A percentile compares a stretch with the other conserved stretches of the same genome.
These are phyloP conservation scores for Hylaeus anthracinus DNA, from an alignment of 1,140 invertebrate species.

Conservation along the genomic window DNA sequence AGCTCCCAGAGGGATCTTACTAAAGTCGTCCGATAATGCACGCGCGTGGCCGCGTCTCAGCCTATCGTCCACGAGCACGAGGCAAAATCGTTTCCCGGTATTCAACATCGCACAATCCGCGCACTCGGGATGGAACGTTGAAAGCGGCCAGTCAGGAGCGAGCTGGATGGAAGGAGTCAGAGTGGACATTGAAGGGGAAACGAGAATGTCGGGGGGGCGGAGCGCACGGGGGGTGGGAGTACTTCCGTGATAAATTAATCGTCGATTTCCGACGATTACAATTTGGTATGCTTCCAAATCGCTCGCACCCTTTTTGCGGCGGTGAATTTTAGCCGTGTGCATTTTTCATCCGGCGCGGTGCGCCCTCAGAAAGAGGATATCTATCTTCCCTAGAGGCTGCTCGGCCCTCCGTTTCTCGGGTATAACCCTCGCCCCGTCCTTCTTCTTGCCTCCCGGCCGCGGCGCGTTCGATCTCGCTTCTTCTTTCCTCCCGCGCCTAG, in stretches of 20 bases:
- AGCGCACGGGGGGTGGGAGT: slow-evolving; percentile 19
- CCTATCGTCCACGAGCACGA: slow-evolving; percentile 46
- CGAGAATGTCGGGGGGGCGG: slow-evolving; percentile 1
- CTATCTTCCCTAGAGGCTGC: slow-evolving; percentile 76
- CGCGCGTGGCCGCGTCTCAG: slow-evolving; percentile 45
- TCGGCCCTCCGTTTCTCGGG: slow-evolving; percentile 56
- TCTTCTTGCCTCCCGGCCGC: slow-evolving; percentile 39
- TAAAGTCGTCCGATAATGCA: too few species aligned
- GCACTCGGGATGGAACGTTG: slow-evolving; percentile 22
- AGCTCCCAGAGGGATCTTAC: too few species aligned
- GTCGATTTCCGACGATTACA: slow-evolving; percentile 79
- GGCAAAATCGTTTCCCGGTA: slow-evolving; percentile 33
- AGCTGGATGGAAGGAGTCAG: slow-evolving; percentile 31
- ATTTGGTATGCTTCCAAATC: slow-evolving; percentile 80
- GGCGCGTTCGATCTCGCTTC: slow-evolving; percentile 29
- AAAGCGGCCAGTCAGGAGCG: slow-evolving; percentile 8
- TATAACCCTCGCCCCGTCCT: slow-evolving; percentile 52
- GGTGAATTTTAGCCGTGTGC: slow-evolving; percentile 78
- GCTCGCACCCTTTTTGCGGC: slow-evolving; percentile 77
- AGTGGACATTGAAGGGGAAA: slow-evolving; percentile 38
- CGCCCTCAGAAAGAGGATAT: slow-evolving; percentile 79
- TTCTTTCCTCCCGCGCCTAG: slow-evolving; percentile 42
- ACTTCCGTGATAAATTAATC: slow-evolving; percentile 79
- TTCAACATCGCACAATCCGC: slow-evolving; percentile 25
- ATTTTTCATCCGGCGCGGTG: slow-evolving; percentile 77